Conservation (phyloP, 2,888 invertebrate genomes). For the Tetheella fluctuosa region DNA sequence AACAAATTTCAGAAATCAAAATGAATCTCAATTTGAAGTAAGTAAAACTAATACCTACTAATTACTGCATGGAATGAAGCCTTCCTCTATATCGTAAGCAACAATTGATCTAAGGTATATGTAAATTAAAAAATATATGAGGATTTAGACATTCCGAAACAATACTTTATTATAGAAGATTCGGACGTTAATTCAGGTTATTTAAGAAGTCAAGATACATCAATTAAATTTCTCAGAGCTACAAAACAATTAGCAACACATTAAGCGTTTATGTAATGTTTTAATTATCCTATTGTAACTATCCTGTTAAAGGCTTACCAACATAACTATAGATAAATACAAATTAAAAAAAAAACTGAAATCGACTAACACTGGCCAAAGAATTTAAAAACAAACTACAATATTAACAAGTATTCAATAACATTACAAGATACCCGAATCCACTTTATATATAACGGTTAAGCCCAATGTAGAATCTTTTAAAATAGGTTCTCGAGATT, state of each 20-base stretch:
- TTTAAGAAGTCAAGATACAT: background rate
- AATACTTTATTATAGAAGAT: no score
- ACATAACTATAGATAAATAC: slow-evolving; percentile 52
- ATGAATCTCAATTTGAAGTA: no score
- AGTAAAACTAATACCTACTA: no score
- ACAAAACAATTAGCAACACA: slow-evolving; percentile 68
- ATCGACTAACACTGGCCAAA: slow-evolving; percentile 71
- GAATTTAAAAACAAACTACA: slow-evolving; percentile 37
- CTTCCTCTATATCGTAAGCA: no score
- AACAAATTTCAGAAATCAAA: no score
- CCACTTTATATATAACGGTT: slow-evolving; percentile 43
- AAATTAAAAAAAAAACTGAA: slow-evolving; percentile 49
- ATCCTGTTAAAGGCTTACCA: slow-evolving; percentile 59
- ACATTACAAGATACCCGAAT: slow-evolving; percentile 42
- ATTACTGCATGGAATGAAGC: no score
- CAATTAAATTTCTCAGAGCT: slow-evolving; percentile 40
- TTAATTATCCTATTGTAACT: slow-evolving; percentile 73
- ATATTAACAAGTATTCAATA: slow-evolving; percentile 50
- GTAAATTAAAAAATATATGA: no score
- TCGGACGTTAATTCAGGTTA: no score
- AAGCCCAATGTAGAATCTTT: slow-evolving; percentile 52
- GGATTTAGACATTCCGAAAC: no score
- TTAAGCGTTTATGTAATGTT: slow-evolving; percentile 67
- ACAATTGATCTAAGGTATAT: no score
- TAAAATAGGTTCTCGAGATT: slow-evolving; percentile 24